Percentiles rank a stretch among this genome's conserved stretches.
Evolutionary conservation across 2,797 vertebrate genomes (phyloP).

Genomic region (Petrocephalus sullivani): DNA sequence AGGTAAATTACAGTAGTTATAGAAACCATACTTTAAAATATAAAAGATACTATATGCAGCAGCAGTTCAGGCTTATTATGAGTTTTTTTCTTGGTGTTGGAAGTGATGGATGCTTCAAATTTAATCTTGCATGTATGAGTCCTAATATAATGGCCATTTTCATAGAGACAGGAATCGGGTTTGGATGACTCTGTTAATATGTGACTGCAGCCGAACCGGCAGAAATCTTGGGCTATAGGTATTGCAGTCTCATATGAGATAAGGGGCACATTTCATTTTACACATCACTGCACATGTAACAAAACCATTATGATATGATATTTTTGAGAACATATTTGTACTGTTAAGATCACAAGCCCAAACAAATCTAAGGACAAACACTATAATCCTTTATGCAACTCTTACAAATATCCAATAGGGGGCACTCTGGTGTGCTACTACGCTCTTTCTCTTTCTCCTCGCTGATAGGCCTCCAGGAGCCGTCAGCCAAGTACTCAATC

Average conservation of each 20-base stretch:
- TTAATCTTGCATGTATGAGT: background rate
- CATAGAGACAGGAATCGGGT: no score
- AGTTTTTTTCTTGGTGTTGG: background rate
- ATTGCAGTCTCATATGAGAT: conserved; percentile 32
- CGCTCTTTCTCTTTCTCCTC: conserved; percentile 57
- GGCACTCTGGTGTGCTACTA: conserved; percentile 63
- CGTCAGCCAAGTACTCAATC: conserved; percentile 72
- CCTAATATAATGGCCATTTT: background rate
- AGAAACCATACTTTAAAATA: background rate
- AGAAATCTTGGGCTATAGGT: background rate
- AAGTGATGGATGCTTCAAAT: background rate
- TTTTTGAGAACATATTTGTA: background rate
- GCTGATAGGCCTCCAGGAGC: conserved; percentile 71
- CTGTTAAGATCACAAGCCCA: background rate
- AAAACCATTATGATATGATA: background rate
- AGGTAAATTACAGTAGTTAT: background rate
- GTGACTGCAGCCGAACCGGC: background rate
- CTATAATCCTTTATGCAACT: background rate
- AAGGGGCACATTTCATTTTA: conserved; percentile 31
- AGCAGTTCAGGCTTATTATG: background rate
- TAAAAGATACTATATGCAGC: background rate
- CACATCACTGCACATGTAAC: background rate
- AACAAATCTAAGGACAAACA: background rate
- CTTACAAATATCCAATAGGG: conserved; percentile 62
- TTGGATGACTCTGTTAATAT: no score